Evolutionary conservation across 37 sponge, comb jelly and placozoan species (phyloP).

Genomic region (Haliclona indistincta): DNA sequence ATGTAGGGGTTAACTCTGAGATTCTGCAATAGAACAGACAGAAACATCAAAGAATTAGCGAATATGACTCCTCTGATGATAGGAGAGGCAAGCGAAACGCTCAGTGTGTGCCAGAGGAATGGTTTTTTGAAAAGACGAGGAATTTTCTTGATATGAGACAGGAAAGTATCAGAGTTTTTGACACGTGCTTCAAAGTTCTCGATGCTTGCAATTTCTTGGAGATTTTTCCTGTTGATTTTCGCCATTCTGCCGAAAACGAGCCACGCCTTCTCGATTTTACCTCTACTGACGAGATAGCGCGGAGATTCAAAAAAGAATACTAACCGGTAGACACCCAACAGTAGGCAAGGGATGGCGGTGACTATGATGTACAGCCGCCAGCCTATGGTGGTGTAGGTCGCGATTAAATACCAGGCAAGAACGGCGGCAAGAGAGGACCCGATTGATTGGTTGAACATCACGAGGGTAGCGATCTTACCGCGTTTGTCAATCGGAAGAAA

Average conservation of each 20-base stretch:
- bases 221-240: not conserved
- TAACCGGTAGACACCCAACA: slow-evolving; percentile 3
- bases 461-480: slow-evolving; percentile 20
- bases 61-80: too few relatives aligned
- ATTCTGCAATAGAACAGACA: slow-evolving; percentile 22
- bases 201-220: not conserved
- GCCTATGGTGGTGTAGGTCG: slow-evolving; percentile 39
- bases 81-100: not conserved
- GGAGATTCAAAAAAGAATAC: slow-evolving; percentile 36
- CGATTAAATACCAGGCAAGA: slow-evolving; percentile 59
- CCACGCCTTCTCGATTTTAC: not conserved
- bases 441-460: slow-evolving; percentile 11
- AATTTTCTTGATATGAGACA: not conserved
- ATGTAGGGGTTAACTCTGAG: slow-evolving; percentile 39
- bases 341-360: slow-evolving; percentile 12
- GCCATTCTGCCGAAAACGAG: not conserved
- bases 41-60: slow-evolving; percentile 25
- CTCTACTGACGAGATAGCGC: slow-evolving; percentile 24
- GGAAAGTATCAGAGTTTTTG: not conserved
- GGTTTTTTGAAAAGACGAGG: slow-evolving; percentile 18
- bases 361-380: slow-evolving; percentile 32
- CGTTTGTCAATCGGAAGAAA: slow-evolving; percentile 42
- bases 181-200: not conserved
- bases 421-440: slow-evolving; percentile 42
- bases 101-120: slow-evolving; percentile 37